These are phyloP conservation scores for Pelosia muscerda DNA, from an alignment of 2,888 invertebrate genomes.

Conservation along the genomic window DNA sequence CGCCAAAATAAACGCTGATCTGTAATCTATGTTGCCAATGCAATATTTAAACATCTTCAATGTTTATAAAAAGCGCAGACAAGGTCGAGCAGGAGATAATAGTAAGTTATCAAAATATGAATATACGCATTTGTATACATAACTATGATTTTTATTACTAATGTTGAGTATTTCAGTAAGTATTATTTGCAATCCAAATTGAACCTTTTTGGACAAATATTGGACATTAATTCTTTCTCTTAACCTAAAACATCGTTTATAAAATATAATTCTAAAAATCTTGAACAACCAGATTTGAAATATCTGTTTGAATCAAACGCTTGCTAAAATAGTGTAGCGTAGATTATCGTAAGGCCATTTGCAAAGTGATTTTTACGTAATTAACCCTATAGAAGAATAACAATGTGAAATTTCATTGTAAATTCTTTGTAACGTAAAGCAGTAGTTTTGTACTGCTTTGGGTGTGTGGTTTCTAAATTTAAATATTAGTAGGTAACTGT, in stretches of 20 bases:
- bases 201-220: background rate
- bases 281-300: background rate
- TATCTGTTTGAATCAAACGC: slow-evolving; percentile 15
- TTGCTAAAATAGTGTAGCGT: slow-evolving; percentile 18
- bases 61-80: slow-evolving; percentile 13
- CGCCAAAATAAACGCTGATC: slow-evolving; percentile 3
- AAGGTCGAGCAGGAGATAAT: slow-evolving; percentile 9
- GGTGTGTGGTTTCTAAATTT: slow-evolving; percentile 54
- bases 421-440: slow-evolving; percentile 19
- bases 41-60: slow-evolving; percentile 6
- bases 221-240: background rate
- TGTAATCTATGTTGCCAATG: slow-evolving; percentile 10
- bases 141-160: slow-evolving; percentile 1
- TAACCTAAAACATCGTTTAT: background rate
- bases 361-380: slow-evolving; percentile 38
- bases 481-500: slow-evolving; percentile 45
- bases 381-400: slow-evolving; percentile 30
- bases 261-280: background rate
- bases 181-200: background rate
- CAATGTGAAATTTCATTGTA: slow-evolving; percentile 34
- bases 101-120: slow-evolving; percentile 6
- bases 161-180: background rate
- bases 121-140: slow-evolving; percentile 9
- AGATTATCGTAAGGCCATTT: slow-evolving; percentile 29
- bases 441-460: slow-evolving; percentile 19